Percentiles rank a stretch among this genome's conserved stretches.
These are phyloP conservation scores for Empidonax traillii DNA, from an alignment of 2,113 vertebrate genomes.

Conservation along the genomic window DNA sequence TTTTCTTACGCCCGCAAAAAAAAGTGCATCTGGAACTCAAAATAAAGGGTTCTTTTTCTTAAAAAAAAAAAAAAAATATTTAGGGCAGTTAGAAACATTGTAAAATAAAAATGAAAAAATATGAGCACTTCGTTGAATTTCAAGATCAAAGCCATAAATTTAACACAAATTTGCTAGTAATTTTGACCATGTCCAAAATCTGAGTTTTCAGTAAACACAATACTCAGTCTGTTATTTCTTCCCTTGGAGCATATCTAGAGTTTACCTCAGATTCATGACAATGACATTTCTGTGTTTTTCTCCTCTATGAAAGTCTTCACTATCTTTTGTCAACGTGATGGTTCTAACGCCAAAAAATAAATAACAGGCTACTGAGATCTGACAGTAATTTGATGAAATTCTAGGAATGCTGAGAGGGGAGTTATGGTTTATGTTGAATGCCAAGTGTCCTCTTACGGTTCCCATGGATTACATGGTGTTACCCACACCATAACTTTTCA, in stretches of 20 bases:
- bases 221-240: background rate
- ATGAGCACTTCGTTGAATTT: background rate
- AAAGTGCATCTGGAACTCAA: background rate
- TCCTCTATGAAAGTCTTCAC: background rate
- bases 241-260: background rate
- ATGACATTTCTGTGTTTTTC: background rate
- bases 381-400: conserved; percentile 4
- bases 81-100: background rate
- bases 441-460: background rate
- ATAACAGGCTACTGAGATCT: background rate
- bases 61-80: background rate
- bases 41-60: background rate
- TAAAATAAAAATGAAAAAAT: background rate
- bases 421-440: background rate
- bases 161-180: background rate
- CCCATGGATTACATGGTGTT: background rate
- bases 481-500: background rate
- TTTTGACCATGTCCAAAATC: background rate
- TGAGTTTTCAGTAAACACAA: background rate
- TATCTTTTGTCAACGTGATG: background rate
- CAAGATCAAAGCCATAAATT: background rate
- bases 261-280: background rate
- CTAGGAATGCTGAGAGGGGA: background rate
- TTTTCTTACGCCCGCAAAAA: background rate
- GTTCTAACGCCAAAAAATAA: background rate